Evolutionary conservation across 2,113 vertebrate genomes (phyloP).

Genomic region (Thymallus thymallus): DNA sequence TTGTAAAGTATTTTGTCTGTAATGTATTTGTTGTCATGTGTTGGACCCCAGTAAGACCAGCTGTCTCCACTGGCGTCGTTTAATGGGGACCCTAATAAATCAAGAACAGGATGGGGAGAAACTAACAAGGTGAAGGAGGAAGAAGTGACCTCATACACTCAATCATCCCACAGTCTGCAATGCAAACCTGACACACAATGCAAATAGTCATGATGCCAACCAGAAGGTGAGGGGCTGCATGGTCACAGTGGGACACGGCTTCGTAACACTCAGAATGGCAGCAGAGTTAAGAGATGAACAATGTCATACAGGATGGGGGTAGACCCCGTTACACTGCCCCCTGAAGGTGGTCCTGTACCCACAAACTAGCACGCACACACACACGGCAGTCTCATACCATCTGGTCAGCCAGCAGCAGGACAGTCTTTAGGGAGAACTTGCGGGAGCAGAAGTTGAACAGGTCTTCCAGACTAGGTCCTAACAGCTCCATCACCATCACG

Average conservation of each 20-base stretch:
- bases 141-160: no score
- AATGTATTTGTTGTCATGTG: no score
- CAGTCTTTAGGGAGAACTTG: constrained; percentile 92
- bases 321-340: background rate
- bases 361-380: background rate
- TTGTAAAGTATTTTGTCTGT: no score
- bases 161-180: background rate
- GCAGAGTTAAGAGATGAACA: background rate
- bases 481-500: constrained; percentile 96
- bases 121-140: background rate
- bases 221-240: background rate
- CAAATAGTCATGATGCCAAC: background rate
- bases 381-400: constrained; percentile 73
- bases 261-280: background rate
- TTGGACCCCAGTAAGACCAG: no score
- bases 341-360: no score
- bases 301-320: background rate
- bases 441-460: constrained; percentile 97
- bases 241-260: background rate
- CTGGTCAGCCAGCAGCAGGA: constrained; percentile 89
- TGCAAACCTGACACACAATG: background rate
- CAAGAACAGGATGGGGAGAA: no score
- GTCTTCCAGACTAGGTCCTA: constrained; percentile 93
- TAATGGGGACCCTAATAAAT: background rate
- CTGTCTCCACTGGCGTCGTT: no score